Evolutionary conservation across 2,113 vertebrate genomes (phyloP).

Genomic region (Paramisgurnus dabryanus): DNA sequence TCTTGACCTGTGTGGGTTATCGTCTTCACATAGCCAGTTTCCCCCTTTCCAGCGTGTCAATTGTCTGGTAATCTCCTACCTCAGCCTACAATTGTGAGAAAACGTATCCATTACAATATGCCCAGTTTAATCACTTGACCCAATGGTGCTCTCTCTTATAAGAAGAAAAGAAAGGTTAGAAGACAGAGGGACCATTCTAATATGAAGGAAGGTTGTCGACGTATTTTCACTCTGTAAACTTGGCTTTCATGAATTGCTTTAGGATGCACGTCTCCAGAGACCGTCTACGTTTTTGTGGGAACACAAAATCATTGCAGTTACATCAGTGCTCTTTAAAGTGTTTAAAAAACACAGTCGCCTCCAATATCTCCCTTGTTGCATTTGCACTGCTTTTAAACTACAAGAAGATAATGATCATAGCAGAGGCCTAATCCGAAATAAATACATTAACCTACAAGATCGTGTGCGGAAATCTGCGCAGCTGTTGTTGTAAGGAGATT

Average conservation of each 20-base stretch:
- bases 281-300: constrained; percentile 10
- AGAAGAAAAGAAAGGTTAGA: constrained; percentile 65
- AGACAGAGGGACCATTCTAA: constrained; percentile 51
- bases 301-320: constrained; percentile 30
- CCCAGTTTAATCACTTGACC: constrained; percentile 69
- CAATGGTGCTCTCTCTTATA: constrained; percentile 69
- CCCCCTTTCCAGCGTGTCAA: constrained; percentile 84
- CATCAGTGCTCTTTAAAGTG: constrained; percentile 12
- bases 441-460: neutral
- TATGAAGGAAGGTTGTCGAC: constrained; percentile 48
- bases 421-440: neutral
- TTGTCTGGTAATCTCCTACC: constrained; percentile 87
- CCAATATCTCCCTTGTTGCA: neutral
- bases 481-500: constrained; percentile 22
- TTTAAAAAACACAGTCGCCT: neutral
- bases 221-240: constrained; percentile 48
- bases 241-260: constrained; percentile 48
- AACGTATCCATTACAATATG: constrained; percentile 65
- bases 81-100: constrained; percentile 91
- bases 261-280: constrained; percentile 33
- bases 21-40: constrained; percentile 80
- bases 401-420: neutral
- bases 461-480: neutral
- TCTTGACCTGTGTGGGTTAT: constrained; percentile 88
- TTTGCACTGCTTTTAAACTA: neutral